Conservation (phyloP, 2,888 invertebrate species). For the Phalera bucephala region DNA sequence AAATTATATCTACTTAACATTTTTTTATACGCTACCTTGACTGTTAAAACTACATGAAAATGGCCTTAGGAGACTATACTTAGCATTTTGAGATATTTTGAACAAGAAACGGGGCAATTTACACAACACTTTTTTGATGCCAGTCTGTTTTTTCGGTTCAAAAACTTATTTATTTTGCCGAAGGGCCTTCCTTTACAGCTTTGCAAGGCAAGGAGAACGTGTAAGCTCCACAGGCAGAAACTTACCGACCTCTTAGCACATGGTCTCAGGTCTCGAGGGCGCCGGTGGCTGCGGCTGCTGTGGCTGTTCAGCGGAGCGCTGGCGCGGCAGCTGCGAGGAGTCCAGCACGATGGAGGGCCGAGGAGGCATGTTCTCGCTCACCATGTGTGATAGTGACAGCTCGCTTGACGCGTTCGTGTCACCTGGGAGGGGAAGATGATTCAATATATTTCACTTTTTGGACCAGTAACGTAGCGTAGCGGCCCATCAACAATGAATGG, state of each 20-base stretch:
- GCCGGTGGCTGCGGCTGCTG: slow-evolving; percentile 58
- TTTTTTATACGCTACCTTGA: too few relatives aligned
- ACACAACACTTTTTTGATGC: too few relatives aligned
- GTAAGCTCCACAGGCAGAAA: too few relatives aligned
- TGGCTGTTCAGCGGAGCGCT: slow-evolving; percentile 69
- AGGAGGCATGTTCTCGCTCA: slow-evolving; percentile 75
- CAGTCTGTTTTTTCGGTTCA: too few relatives aligned
- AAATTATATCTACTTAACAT: slow-evolving; percentile 2
- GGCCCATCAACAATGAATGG: too few relatives aligned
- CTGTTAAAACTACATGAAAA: background rate
- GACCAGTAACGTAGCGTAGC: background rate
- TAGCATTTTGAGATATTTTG: too few relatives aligned
- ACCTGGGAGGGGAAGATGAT: slow-evolving; percentile 51
- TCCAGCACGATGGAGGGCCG: slow-evolving; percentile 78
- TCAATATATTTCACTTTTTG: too few relatives aligned
- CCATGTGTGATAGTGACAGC: slow-evolving; percentile 76
- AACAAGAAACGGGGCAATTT: too few relatives aligned
- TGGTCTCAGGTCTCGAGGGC: slow-evolving; percentile 68
- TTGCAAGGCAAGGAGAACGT: too few relatives aligned
- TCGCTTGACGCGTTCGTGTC: slow-evolving; percentile 80
- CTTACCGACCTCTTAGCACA: slow-evolving; percentile 59
- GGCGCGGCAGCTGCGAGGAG: slow-evolving; percentile 75
- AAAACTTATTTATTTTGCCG: too few relatives aligned
- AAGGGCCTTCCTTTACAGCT: too few relatives aligned
- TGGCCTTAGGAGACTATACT: too few relatives aligned